Evolutionary conservation across 2,113 vertebrate genomes (phyloP).

Genomic region (Bombycilla garrulus): DNA sequence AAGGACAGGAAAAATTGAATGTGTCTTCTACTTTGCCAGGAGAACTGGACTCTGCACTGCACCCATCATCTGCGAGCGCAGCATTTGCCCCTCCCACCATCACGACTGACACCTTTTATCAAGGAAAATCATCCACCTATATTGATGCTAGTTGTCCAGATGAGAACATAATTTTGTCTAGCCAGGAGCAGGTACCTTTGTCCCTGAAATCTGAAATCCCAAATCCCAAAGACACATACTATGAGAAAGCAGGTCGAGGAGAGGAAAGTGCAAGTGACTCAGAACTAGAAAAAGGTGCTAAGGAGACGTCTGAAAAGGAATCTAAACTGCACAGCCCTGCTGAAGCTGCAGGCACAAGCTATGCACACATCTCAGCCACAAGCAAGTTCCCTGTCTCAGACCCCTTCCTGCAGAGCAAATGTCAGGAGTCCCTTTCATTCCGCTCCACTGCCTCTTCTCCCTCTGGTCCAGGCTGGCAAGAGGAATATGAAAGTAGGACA

Average conservation of each 20-base stretch:
- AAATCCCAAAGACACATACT: slow-evolving; percentile 29
- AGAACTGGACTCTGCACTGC: slow-evolving; percentile 18
- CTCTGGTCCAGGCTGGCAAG: neutral
- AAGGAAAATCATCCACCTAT: neutral
- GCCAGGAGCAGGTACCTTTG: slow-evolving; percentile 43
- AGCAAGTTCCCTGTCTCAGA: neutral
- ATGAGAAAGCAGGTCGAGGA: slow-evolving; percentile 69
- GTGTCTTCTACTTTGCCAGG: slow-evolving; percentile 54
- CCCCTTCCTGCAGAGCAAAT: neutral
- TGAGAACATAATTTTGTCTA: slow-evolving; percentile 72
- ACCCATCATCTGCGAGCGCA: slow-evolving; percentile 14
- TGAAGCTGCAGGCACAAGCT: neutral
- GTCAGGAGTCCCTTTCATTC: neutral
- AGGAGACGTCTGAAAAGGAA: slow-evolving; percentile 87
- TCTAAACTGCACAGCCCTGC: slow-evolving; percentile 62
- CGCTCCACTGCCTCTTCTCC: slow-evolving; percentile 8
- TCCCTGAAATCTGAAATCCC: slow-evolving; percentile 46
- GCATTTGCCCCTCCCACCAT: slow-evolving; percentile 32
- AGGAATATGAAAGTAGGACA: neutral
- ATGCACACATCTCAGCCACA: neutral
- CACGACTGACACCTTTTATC: neutral
- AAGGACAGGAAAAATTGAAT: slow-evolving; percentile 46
- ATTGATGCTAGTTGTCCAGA: slow-evolving; percentile 45
- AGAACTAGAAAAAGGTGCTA: slow-evolving; percentile 88
- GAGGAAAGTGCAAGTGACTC: slow-evolving; percentile 80